phyloP scores from a whole-genome alignment of 2,888 invertebrate species.

The Pseudanteris insignis region DNA sequence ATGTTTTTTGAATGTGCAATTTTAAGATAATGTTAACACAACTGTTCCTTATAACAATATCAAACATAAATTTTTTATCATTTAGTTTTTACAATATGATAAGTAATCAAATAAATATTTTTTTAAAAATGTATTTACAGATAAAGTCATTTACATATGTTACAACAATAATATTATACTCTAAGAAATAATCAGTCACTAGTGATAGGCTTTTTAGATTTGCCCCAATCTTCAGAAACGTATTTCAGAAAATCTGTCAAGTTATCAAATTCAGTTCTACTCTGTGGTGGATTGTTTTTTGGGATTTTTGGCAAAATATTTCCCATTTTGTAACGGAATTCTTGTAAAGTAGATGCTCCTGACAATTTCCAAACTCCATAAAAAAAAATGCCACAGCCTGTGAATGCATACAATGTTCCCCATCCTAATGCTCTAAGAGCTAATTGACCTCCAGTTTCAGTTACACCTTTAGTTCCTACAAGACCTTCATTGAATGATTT shows the following conservation, averaged over 20 bases:
- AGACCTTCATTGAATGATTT: slow-evolving; percentile 81
- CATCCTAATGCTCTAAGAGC: slow-evolving; percentile 87
- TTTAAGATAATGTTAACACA: too few relatives aligned
- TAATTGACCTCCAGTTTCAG: slow-evolving; percentile 80
- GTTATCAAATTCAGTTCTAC: slow-evolving; percentile 87
- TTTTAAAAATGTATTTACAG: slow-evolving; percentile 2
- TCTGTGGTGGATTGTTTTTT: slow-evolving; percentile 80
- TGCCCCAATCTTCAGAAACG: slow-evolving; percentile 60
- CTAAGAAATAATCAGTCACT: too few relatives aligned
- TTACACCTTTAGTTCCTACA: slow-evolving; percentile 71
- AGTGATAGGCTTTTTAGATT: slow-evolving; percentile 37
- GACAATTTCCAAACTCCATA: slow-evolving; percentile 89
- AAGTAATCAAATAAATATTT: too few relatives aligned
- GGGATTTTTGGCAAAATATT: slow-evolving; percentile 78
- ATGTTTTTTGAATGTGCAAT: too few relatives aligned
- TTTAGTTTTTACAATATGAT: too few relatives aligned
- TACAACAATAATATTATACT: too few relatives aligned
- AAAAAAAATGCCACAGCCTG: slow-evolving; percentile 83
- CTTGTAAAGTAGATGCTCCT: slow-evolving; percentile 84
- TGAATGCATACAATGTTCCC: slow-evolving; percentile 88
- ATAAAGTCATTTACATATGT: too few relatives aligned
- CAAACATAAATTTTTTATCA: too few relatives aligned
- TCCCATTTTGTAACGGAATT: slow-evolving; percentile 85
- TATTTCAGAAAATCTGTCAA: slow-evolving; percentile 86
- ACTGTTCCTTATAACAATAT: too few relatives aligned